Evolutionary conservation across 2,888 invertebrate species (phyloP), one percentile per base, ranked within the genome.

Genomic region (Caenorhabditis wallacei): DNA sequence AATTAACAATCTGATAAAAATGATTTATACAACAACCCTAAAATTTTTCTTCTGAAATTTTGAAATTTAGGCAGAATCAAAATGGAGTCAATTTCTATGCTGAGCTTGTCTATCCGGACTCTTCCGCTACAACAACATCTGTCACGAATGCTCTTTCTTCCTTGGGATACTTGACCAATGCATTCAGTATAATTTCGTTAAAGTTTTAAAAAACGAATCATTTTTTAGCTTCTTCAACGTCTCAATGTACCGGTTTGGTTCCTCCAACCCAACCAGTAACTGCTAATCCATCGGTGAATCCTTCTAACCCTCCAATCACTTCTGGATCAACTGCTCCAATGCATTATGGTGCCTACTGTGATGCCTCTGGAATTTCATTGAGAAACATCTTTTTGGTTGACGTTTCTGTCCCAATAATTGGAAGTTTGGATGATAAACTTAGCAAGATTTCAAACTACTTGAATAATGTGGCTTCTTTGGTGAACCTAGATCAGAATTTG

Each of bases 341-440:
- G 46, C 61, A 61, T 8, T 35, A 18, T 16, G 66, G 61, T 16
- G 71, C 78, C 2, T 53, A 43, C 37, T 82, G 82, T 46, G 78
- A 79, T 35, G 72, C 64, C 7, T 63, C 78, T 7, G 4, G 26
- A 1, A 79, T 30, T 8, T 0, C 48, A 2, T 40, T 82, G 10
- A 68, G 20, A 20, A 82, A 82, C 20, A 40, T 79, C 8, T 82
- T 74, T 37, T 30, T 82, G 30, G 82, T 82, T 13, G 82, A 82
- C 40, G 82, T 82, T 13, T 78, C 82, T 3, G 53, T 54, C 13
- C 82, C 82, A 51, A 78, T 79, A n/a, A 78, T 79, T 57, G 82
- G 82, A 40, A 74, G 69, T 10, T 48, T 82, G 7, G 74, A 82
- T 51, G 57, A 78, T 40, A 82, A 82, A 48, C 20, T 82, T 0